Conservation (phyloP, 2,888 invertebrate genomes). For the Brenthis ino region DNA sequence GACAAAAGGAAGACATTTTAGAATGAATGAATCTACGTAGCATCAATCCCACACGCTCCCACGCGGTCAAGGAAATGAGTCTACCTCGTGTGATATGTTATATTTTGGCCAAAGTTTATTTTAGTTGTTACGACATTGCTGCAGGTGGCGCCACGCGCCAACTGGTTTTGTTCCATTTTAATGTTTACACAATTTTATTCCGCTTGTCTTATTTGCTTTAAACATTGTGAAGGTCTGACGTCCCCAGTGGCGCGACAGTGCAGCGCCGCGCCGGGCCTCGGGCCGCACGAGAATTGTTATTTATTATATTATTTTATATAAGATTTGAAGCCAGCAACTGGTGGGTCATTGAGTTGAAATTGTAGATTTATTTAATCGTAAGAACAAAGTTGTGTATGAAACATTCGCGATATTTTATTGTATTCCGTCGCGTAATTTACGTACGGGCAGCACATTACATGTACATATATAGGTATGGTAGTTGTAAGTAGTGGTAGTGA, state of each 20-base stretch:
- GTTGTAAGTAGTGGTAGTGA: conserved; percentile 1
- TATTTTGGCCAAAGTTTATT: conserved; percentile 72
- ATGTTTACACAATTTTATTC: conserved; percentile 2
- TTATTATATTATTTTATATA: conserved; percentile 7
- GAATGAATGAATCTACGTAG: too few relatives aligned
- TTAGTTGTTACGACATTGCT: conserved; percentile 52
- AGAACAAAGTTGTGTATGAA: not conserved
- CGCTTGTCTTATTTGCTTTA: not conserved
- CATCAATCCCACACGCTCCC: not conserved
- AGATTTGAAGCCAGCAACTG: not conserved
- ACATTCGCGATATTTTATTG: not conserved
- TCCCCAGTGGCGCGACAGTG: too few relatives aligned
- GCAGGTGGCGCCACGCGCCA: conserved; percentile 38
- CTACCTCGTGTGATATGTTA: conserved; percentile 54
- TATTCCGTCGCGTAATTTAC: not conserved
- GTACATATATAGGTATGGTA: not conserved
- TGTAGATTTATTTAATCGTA: not conserved
- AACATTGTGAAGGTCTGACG: not conserved
- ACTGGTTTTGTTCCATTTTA: conserved; percentile 38
- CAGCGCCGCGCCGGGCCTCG: not conserved
- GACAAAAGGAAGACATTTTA: too few relatives aligned
- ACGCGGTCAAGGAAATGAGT: not conserved
- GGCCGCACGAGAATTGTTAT: not conserved
- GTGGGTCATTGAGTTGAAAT: not conserved
- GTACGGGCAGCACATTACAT: not conserved